phyloP scores from a whole-genome alignment of 1,140 invertebrate genomes.

The Zeugodacus cucurbitae region DNA sequence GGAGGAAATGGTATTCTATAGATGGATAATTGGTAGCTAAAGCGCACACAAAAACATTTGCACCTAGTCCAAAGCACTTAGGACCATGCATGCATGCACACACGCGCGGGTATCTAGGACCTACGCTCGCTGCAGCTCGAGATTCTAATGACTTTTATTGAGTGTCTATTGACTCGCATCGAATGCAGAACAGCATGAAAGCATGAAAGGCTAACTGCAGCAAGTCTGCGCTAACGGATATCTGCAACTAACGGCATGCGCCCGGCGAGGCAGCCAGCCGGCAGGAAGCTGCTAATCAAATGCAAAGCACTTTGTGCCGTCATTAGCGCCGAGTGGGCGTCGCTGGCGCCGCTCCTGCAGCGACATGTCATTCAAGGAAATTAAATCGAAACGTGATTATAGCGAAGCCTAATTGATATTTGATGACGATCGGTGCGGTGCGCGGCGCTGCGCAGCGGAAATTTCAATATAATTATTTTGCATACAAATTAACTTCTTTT shows the following conservation, averaged over 20 bases:
- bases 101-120: background rate
- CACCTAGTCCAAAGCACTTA: background rate
- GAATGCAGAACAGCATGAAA: background rate
- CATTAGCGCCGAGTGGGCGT: conserved; percentile 21
- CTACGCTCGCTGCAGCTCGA: background rate
- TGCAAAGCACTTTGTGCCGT: conserved; percentile 19
- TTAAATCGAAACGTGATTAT: conserved; percentile 33
- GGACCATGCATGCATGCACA: background rate
- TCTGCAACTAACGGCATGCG: background rate
- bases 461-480: conserved; percentile 38
- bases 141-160: conserved; percentile 53
- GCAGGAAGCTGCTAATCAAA: conserved; percentile 36
- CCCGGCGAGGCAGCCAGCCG: background rate
- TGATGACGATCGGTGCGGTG: conserved; percentile 23
- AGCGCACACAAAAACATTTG: background rate
- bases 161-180: conserved; percentile 26
- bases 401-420: conserved; percentile 35
- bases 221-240: background rate
- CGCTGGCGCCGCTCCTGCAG: background rate
- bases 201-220: background rate
- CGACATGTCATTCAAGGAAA: background rate
- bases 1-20: background rate
- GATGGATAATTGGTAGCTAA: background rate
- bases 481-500: background rate
- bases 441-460: conserved; percentile 19